Evolutionary conservation across 2,888 invertebrate species (phyloP).

Genomic region (Tortrix viridana): DNA sequence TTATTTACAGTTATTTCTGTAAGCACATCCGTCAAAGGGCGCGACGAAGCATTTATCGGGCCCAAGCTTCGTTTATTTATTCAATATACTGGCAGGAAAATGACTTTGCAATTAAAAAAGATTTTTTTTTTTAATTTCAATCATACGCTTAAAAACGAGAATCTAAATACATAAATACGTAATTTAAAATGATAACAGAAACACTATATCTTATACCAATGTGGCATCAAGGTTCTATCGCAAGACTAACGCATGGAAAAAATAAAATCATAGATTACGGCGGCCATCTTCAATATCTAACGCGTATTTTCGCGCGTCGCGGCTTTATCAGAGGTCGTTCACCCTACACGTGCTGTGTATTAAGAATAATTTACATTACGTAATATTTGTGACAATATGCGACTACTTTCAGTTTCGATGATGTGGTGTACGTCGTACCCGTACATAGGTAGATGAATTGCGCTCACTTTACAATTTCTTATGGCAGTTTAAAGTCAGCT

Average conservation of each 20-base stretch:
- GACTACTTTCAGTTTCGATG: constrained; percentile 21
- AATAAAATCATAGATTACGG: constrained; percentile 19
- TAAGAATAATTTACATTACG: constrained; percentile 34
- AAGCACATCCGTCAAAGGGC: constrained; percentile 1
- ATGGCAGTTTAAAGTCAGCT: no score
- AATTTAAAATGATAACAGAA: not conserved
- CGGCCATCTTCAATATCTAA: constrained; percentile 36
- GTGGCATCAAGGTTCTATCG: no score
- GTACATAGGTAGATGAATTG: no score
- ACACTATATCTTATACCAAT: no score
- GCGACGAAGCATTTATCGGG: constrained; percentile 6
- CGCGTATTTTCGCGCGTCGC: constrained; percentile 36
- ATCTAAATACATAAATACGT: not conserved
- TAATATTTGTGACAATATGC: constrained; percentile 30
- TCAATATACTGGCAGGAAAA: no score
- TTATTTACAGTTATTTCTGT: constrained; percentile 14
- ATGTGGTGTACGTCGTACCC: no score
- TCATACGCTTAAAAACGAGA: not conserved
- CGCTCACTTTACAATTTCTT: no score
- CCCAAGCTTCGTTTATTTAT: no score
- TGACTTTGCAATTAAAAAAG: not conserved
- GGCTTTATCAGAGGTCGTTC: constrained; percentile 34
- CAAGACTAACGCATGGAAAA: not conserved
- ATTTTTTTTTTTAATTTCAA: no score
- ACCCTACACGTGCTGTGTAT: constrained; percentile 30